phyloP scores from a whole-genome alignment of 64 coral and sea anemone species.

The Pocillopora damicornis region DNA sequence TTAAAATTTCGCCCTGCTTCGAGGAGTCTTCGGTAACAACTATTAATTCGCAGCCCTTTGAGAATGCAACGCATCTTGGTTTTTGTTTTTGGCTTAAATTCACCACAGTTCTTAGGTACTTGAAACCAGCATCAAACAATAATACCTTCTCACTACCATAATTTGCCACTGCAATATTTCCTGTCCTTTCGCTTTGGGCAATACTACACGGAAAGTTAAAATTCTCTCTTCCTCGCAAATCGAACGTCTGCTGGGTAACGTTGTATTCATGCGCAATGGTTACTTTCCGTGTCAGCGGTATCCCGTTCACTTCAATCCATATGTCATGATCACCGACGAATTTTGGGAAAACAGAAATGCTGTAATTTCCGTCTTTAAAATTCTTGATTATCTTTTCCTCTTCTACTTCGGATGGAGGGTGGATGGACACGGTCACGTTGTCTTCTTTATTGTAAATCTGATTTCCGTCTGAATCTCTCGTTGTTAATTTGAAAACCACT shows the following conservation, averaged over 20 bases:
- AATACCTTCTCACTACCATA: neutral
- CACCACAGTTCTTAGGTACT: slow-evolving; percentile 5
- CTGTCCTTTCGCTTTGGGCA: neutral
- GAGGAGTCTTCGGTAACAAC: neutral
- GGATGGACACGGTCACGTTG: no score
- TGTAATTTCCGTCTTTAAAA: neutral
- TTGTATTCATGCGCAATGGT: no score
- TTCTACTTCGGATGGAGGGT: neutral
- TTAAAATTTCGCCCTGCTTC: neutral
- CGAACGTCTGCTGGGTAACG: no score
- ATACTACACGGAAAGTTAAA: neutral
- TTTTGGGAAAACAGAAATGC: slow-evolving; percentile 2
- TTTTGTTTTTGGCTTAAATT: neutral
- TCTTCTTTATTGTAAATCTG: no score
- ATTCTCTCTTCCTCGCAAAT: neutral
- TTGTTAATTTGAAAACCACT: neutral
- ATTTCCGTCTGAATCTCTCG: neutral
- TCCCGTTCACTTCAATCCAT: neutral
- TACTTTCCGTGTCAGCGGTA: neutral
- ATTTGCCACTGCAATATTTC: slow-evolving; percentile 5
- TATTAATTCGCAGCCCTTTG: neutral
- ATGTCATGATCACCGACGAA: neutral
- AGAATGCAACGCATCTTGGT: neutral
- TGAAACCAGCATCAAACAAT: slow-evolving; percentile 2
- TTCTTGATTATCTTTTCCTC: neutral